Evolutionary conservation across 1,140 invertebrate genomes (phyloP).

Genomic region (Zaprionus davidi): DNA sequence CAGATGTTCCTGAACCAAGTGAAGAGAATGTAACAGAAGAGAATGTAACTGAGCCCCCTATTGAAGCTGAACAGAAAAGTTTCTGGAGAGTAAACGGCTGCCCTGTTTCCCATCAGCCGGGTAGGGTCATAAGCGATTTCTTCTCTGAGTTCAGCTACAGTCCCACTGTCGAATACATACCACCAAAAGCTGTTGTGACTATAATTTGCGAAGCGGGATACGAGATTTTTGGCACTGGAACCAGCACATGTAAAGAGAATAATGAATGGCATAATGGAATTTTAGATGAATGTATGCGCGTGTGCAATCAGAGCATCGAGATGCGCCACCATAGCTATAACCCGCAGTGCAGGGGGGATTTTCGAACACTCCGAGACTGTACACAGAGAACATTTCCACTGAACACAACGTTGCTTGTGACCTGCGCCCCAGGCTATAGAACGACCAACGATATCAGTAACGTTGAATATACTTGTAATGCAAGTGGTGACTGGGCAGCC

Average conservation of each 20-base stretch:
- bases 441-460: background rate
- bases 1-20: too few species aligned
- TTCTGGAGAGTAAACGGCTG: slow-evolving; percentile 3
- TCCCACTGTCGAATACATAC: background rate
- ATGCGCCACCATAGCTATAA: background rate
- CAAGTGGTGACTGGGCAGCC: slow-evolving; percentile 4
- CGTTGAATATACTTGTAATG: slow-evolving; percentile 1
- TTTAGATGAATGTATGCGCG: background rate
- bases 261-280: slow-evolving; percentile 9
- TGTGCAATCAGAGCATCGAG: background rate
- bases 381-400: background rate
- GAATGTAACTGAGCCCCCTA: too few species aligned
- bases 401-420: slow-evolving; percentile 12
- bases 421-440: slow-evolving; percentile 36
- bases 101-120: background rate
- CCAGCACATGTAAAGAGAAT: slow-evolving; percentile 13
- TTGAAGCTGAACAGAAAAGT: background rate
- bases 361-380: slow-evolving; percentile 15
- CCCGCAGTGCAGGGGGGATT: background rate
- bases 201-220: slow-evolving; percentile 21
- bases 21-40: too few species aligned
- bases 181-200: background rate
- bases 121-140: background rate
- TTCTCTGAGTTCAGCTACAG: background rate
- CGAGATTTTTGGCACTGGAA: background rate